A percentile compares a stretch with the other conserved stretches of the same genome.
Evolutionary conservation across 2,888 invertebrate species (phyloP).

Genomic region (Plagodis dolabraria): DNA sequence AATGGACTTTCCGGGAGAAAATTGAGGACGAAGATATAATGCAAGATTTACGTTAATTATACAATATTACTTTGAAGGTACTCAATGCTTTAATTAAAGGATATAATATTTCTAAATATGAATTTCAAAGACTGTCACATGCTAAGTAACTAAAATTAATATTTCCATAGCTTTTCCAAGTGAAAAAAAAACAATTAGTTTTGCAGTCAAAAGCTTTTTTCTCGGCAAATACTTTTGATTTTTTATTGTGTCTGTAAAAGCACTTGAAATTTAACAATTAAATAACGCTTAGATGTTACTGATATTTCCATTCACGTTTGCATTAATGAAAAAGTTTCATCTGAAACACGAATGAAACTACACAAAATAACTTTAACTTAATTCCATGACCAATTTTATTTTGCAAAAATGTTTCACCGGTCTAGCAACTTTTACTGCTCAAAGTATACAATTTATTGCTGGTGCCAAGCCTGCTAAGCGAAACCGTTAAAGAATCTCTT

Average conservation of each 20-base stretch:
- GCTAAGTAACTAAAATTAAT: too few species aligned
- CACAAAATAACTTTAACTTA: conserved; percentile 23
- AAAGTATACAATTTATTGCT: conserved; percentile 27
- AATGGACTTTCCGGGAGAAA: conserved; percentile 11
- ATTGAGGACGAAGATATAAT: conserved; percentile 7
- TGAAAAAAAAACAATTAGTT: too few species aligned
- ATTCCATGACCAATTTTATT: conserved; percentile 23
- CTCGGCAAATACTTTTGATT: too few species aligned
- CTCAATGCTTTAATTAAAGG: too few species aligned
- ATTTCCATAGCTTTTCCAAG: too few species aligned
- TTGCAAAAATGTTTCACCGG: conserved; percentile 27
- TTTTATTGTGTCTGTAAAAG: too few species aligned
- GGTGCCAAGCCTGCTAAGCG: conserved; percentile 14
- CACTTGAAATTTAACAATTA: too few species aligned
- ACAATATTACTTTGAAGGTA: too few species aligned
- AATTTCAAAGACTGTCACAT: too few species aligned
- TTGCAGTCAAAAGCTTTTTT: too few species aligned
- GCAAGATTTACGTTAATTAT: too few species aligned
- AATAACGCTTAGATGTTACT: conserved; percentile 8
- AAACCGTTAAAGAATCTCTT: conserved; percentile 14
- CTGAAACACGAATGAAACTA: conserved; percentile 15
- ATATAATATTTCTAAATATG: too few species aligned
- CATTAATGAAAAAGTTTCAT: conserved; percentile 17
- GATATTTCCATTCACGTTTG: conserved; percentile 17
- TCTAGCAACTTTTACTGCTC: conserved; percentile 26